Evolutionary conservation across 1,140 invertebrate species (phyloP).

Genomic region (Drosophila dunni): DNA sequence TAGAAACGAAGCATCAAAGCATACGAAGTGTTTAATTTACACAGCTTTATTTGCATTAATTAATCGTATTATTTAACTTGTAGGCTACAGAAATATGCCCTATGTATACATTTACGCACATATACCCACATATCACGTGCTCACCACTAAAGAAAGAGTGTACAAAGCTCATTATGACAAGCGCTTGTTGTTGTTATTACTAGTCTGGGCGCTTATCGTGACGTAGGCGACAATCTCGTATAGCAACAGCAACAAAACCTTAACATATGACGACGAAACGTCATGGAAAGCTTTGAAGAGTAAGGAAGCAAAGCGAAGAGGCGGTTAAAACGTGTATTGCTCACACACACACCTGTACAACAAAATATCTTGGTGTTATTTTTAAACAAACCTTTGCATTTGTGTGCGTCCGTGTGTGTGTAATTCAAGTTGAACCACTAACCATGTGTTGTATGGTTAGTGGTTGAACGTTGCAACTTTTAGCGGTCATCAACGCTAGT

Average conservation of each 20-base stretch:
- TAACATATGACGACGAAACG: slow-evolving; percentile 21
- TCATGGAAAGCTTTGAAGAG: slow-evolving; percentile 32
- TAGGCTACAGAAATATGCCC: neutral
- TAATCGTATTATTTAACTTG: neutral
- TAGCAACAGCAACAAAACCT: slow-evolving; percentile 52
- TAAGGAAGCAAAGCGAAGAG: slow-evolving; percentile 14
- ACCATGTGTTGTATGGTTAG: too few relatives aligned
- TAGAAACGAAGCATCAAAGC: too few relatives aligned
- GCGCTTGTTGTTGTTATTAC: slow-evolving; percentile 24
- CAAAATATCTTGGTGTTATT: slow-evolving; percentile 15
- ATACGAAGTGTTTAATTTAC: neutral
- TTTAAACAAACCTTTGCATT: slow-evolving; percentile 13
- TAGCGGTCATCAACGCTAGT: slow-evolving; percentile 34
- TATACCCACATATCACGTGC: slow-evolving; percentile 22
- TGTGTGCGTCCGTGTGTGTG: slow-evolving; percentile 6
- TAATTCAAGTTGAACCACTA: slow-evolving; percentile 11
- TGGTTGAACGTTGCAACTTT: slow-evolving; percentile 22
- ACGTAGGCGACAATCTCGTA: slow-evolving; percentile 18
- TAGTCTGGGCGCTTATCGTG: slow-evolving; percentile 27
- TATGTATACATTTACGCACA: neutral
- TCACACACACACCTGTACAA: slow-evolving; percentile 5
- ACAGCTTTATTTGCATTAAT: neutral
- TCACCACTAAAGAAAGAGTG: neutral
- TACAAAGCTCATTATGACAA: neutral
- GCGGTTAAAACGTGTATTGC: slow-evolving; percentile 25